These are phyloP conservation scores for Colossoma macropomum DNA, from an alignment of 2,113 vertebrate species.

Conservation along the genomic window DNA sequence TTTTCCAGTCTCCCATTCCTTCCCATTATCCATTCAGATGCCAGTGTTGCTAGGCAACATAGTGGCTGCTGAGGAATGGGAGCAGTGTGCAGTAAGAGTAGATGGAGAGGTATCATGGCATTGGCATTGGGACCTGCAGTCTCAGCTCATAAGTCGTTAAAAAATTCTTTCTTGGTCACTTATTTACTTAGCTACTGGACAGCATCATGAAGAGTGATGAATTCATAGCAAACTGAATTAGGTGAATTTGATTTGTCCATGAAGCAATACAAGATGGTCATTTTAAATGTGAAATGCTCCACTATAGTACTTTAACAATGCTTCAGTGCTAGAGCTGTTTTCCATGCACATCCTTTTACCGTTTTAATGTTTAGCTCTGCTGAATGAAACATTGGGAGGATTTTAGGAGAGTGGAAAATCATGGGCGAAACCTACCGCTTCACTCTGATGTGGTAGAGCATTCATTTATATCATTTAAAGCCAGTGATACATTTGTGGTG, in stretches of 20 bases:
- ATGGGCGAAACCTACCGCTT: neutral
- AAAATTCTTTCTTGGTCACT: neutral
- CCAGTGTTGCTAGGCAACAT: constrained; percentile 72
- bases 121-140: constrained; percentile 26
- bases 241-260: neutral
- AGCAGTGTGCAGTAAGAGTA: constrained; percentile 63
- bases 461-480: neutral
- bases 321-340: neutral
- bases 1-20: constrained; percentile 14
- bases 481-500: neutral
- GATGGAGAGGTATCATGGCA: constrained; percentile 57
- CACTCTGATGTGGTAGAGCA: neutral
- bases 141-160: constrained; percentile 19
- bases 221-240: neutral
- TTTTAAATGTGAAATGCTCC: neutral
- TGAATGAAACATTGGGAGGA: neutral
- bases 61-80: constrained; percentile 51
- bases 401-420: neutral
- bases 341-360: constrained; percentile 13
- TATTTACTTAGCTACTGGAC: neutral
- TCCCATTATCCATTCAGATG: constrained; percentile 63
- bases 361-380: neutral
- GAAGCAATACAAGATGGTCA: neutral
- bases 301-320: neutral
- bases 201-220: neutral